Evolutionary conservation across 2,888 invertebrate species (phyloP), one percentile per base, ranked within the genome.

Genomic region (Cartodere bifasciata): DNA sequence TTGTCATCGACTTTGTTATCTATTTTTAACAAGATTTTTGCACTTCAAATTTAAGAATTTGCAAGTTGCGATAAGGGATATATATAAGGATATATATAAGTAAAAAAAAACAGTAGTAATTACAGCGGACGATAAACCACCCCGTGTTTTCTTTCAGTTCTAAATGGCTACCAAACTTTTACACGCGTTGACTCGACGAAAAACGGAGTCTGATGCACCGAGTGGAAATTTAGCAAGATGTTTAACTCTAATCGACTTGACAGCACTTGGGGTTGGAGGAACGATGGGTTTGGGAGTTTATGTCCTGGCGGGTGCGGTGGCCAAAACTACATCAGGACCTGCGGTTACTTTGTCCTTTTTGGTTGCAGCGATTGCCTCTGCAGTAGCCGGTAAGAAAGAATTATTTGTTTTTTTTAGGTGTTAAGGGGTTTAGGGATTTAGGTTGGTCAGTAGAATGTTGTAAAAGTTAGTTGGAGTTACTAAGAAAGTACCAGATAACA

Each of bases 211-310:
- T 2, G 52, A 54, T 1, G 49, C 48, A 2, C 33, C 36, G 39
- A 45, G 25, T 47, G 58, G 59, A 4, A 54, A 65, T 44, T 50
- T 73, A 35, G 64, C 67, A 0, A 52, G 92, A 32, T 85, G 86
- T 30, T 67, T 94, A 23, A 78, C 75, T 2, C 68, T 90, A 0
- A 46, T 86, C 16, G 94, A 94, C 61, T 65, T 94, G 29, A 88
- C 88, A 0, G 82, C 85, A 0, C 64, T 94, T 14, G 94, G 81
- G 1, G 80, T 88, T 17, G 88, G 88, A 36, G 77, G 83, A 38
- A 88, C 88, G 1, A 72, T 95, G 9, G 95, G 95, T 1, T 69
- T 94, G 15, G 95, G 95, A 0, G 91, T 94, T 9, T 95, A 95
- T 56, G 91, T 95, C 26, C 64, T 95, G 37, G 91, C 88, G 4